phyloP scores from a whole-genome alignment of 2,113 vertebrate genomes.

The Merops nubicus region DNA sequence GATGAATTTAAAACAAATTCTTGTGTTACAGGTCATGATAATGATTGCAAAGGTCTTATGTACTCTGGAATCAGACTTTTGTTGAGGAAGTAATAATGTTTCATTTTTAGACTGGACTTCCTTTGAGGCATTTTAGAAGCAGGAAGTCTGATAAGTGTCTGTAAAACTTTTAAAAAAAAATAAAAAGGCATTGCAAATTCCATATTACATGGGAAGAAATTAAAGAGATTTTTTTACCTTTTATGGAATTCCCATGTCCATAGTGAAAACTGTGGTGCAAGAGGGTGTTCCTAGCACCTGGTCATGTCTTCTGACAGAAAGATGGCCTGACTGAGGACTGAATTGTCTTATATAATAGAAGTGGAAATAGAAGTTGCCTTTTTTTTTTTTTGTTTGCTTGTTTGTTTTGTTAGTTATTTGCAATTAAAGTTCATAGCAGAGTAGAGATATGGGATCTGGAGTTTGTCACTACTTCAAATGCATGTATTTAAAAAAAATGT shows the following conservation, averaged over 20 bases:
- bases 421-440: neutral
- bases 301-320: neutral
- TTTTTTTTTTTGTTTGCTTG: too few relatives aligned
- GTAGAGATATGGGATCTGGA: neutral
- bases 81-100: neutral
- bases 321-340: neutral
- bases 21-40: neutral
- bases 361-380: neutral
- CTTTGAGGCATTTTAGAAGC: constrained; percentile 1
- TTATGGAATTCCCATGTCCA: neutral
- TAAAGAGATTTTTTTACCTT: neutral
- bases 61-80: neutral
- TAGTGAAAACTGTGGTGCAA: neutral
- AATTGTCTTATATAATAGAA: neutral
- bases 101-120: constrained; percentile 14
- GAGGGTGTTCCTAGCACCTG: neutral
- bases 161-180: neutral
- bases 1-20: neutral
- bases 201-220: neutral
- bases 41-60: neutral
- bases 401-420: neutral
- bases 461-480: neutral
- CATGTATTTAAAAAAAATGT: neutral
- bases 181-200: neutral
- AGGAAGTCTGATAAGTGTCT: neutral